Conservation (phyloP, 2,113 vertebrate genomes). For the Bos taurus region ARS-UCD2.0 NC_037329.1:103003501-103004000, state of each 20-base stretch:
- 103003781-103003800: neutral
- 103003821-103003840: neutral
- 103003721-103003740: neutral
- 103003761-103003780: neutral
- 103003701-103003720: neutral
- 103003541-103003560: neutral
- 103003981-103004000: neutral
- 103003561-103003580: neutral
- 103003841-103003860: neutral
- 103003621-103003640: neutral
- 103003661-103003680: neutral
- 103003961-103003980: neutral
- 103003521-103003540: neutral
- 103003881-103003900: neutral
- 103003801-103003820: neutral
- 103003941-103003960: neutral
- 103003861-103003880: neutral
- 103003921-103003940: neutral
- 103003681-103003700: neutral
- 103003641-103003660: neutral
- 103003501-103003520: conserved; percentile 17
- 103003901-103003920: conserved; percentile 12
- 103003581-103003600: conserved; percentile 20
- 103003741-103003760: neutral
- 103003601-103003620: neutral